Percentiles rank a stretch among this genome's conserved stretches.
Evolutionary conservation across 2,797 vertebrate species (phyloP).

Genomic region (Tragopan temminckii): DNA sequence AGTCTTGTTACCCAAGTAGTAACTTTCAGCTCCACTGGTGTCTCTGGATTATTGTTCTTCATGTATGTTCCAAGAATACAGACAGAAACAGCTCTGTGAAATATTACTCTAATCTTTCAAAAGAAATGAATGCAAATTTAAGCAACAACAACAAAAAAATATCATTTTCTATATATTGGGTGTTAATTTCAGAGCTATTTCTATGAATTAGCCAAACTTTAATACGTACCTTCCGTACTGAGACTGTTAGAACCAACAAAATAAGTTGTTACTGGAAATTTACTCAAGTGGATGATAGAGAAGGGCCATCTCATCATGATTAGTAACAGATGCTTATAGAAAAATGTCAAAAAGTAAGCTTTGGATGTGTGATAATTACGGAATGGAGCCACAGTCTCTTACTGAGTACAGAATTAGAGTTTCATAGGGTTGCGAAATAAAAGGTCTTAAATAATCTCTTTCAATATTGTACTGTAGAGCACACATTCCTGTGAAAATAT

Average conservation of each 20-base stretch:
- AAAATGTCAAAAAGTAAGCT: background rate
- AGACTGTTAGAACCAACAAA: background rate
- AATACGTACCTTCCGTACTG: background rate
- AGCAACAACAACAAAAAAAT: background rate
- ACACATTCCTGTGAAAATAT: background rate
- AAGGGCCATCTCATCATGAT: background rate
- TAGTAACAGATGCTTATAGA: background rate
- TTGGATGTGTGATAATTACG: background rate
- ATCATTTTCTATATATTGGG: background rate
- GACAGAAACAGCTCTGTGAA: background rate
- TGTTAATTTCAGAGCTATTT: background rate
- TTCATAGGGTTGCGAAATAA: background rate
- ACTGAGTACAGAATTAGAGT: background rate
- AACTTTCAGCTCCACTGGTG: background rate
- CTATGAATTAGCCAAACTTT: background rate
- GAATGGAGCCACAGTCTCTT: background rate
- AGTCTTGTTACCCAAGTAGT: accelerated
- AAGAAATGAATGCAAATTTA: background rate
- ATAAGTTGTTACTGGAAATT: background rate
- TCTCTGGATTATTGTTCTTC: background rate
- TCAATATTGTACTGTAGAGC: background rate
- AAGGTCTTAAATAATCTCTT: background rate
- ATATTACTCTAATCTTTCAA: background rate
- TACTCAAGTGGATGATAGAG: background rate
- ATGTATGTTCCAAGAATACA: background rate